Conservation (phyloP, 1,140 invertebrate genomes). For the Teleogryllus occipitalis region DNA sequence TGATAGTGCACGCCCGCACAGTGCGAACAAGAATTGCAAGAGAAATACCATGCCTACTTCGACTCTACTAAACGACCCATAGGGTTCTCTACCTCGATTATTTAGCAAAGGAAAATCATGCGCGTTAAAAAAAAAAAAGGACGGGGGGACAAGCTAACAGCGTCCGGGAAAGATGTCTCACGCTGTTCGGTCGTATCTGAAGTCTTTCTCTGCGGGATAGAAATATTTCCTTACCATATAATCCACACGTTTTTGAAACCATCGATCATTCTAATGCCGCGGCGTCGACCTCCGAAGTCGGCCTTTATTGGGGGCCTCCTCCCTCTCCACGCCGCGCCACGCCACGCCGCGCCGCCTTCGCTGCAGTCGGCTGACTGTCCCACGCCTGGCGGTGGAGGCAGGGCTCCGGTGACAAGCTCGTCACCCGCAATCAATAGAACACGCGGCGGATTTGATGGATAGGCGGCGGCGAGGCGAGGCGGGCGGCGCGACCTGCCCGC, state of each 20-base stretch:
- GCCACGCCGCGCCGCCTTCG: no score
- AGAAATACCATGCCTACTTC: no score
- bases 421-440: conserved; percentile 13
- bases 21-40: no score
- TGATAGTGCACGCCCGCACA: no score
- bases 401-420: background rate
- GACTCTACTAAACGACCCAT: no score
- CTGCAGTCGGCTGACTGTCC: background rate
- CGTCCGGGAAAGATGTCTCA: no score
- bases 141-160: no score
- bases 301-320: background rate
- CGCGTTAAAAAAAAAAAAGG: no score
- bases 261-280: background rate
- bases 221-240: background rate
- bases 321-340: background rate
- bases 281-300: conserved; percentile 2
- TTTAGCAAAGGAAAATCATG: no score
- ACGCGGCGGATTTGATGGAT: background rate
- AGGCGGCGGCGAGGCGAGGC: conserved; percentile 23
- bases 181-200: no score
- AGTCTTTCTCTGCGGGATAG: no score
- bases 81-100: no score
- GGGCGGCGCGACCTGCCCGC: conserved; percentile 21
- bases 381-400: background rate
- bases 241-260: conserved; percentile 11